Conservation (phyloP, 92 coral and sea anemone genomes). For the Chrysogorgia sp. region DNA sequence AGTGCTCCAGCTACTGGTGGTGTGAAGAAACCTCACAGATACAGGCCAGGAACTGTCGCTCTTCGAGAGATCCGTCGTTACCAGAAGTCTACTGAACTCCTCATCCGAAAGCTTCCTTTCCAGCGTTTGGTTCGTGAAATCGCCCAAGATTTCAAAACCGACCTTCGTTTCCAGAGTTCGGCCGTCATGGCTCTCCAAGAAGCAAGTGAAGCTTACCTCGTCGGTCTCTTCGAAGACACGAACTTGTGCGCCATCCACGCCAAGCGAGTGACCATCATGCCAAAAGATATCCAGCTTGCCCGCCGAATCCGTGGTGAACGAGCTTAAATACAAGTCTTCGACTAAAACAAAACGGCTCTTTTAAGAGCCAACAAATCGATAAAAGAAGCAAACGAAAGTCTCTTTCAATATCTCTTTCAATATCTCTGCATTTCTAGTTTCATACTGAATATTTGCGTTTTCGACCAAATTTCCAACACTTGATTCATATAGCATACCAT, state of each 20-base stretch:
- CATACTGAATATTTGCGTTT: too few relatives aligned
- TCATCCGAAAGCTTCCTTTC: conserved; percentile 98
- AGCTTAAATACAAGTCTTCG: conserved; percentile 39
- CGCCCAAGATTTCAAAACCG: conserved; percentile 94
- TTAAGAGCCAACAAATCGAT: too few relatives aligned
- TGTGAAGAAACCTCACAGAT: conserved; percentile 79
- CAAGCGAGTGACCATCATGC: conserved; percentile 98
- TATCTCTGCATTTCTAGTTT: too few relatives aligned
- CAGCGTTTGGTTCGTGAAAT: conserved; percentile 97
- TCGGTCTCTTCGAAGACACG: conserved; percentile 97
- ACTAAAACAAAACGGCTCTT: too few relatives aligned
- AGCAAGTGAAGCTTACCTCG: conserved; percentile 95
- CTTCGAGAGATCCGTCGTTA: conserved; percentile 99
- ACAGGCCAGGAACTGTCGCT: conserved; percentile 95
- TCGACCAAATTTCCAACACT: too few relatives aligned
- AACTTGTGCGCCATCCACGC: conserved; percentile 99
- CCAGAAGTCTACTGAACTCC: conserved; percentile 97
- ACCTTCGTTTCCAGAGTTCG: too few relatives aligned
- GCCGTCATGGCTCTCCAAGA: too few relatives aligned
- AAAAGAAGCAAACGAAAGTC: too few relatives aligned
- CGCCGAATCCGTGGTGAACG: conserved; percentile 97
- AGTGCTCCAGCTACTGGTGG: too few relatives aligned
- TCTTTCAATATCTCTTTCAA: too few relatives aligned
- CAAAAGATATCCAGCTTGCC: conserved; percentile 97
- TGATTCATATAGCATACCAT: too few relatives aligned